A percentile compares a stretch with the other conserved stretches of the same genome.
These are phyloP conservation scores for Dascyllus trimaculatus DNA, from an alignment of 2,113 vertebrate species.

Conservation along the genomic window DNA sequence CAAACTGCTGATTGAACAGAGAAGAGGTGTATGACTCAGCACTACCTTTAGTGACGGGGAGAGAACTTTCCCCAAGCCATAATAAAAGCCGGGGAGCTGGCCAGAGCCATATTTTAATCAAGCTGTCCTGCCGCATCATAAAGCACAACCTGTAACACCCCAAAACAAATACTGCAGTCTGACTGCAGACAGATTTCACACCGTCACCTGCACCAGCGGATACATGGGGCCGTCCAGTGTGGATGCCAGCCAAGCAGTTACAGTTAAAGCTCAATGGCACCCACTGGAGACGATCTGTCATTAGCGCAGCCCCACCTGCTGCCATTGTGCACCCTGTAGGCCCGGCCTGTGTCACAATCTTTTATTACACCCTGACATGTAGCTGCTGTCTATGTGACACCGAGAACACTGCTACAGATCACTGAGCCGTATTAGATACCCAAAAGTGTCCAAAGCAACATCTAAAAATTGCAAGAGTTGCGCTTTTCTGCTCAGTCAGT, in stretches of 20 bases:
- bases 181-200: slow-evolving; percentile 13
- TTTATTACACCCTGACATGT: slow-evolving; percentile 58
- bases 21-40: slow-evolving; percentile 40
- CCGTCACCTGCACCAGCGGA: slow-evolving; percentile 3
- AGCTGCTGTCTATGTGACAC: slow-evolving; percentile 53
- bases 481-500: slow-evolving; percentile 13
- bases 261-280: slow-evolving; percentile 38
- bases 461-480: slow-evolving; percentile 1
- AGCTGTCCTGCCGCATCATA: slow-evolving; percentile 12
- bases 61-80: slow-evolving; percentile 23
- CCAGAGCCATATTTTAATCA: slow-evolving; percentile 31
- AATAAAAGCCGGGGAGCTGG: slow-evolving; percentile 30
- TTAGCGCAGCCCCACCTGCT: slow-evolving; percentile 62
- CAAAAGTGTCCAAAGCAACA: slow-evolving; percentile 12
- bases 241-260: slow-evolving; percentile 49
- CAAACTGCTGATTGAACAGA: not conserved
- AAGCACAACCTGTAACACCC: slow-evolving; percentile 1
- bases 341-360: slow-evolving; percentile 43
- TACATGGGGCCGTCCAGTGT: slow-evolving; percentile 16
- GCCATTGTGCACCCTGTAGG: slow-evolving; percentile 33
- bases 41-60: slow-evolving; percentile 2
- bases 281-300: slow-evolving; percentile 58
- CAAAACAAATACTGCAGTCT: slow-evolving; percentile 14
- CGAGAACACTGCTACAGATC: slow-evolving; percentile 35
- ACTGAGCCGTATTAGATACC: slow-evolving; percentile 17